phyloP scores from a whole-genome alignment of 1,140 invertebrate genomes.

The Cryptotermes secundus region DNA sequence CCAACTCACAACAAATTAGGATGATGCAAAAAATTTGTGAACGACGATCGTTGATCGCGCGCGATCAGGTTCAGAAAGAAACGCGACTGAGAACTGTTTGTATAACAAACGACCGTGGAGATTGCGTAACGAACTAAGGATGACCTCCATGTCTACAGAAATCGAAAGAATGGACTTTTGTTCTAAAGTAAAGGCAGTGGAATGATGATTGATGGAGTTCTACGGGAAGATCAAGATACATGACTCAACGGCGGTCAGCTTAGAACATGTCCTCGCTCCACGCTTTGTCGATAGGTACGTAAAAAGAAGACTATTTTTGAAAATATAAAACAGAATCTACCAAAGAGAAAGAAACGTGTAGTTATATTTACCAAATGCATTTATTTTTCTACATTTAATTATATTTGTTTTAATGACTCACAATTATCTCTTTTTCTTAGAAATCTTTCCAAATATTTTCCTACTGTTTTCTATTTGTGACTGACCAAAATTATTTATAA shows the following conservation, averaged over 20 bases:
- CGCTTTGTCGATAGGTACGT: conserved; percentile 23
- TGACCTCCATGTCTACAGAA: not conserved
- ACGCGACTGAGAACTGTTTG: not conserved
- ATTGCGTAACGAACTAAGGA: not conserved
- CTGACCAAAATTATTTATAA: conserved; percentile 28
- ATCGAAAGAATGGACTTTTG: conserved; percentile 1
- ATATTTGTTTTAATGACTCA: conserved; percentile 20
- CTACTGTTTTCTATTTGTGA: conserved; percentile 25
- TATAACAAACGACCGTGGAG: no score
- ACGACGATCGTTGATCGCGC: not conserved
- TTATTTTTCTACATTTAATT: conserved; percentile 12
- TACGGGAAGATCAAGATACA: conserved; percentile 22
- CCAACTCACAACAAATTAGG: conserved; percentile 31
- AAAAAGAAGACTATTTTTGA: not conserved
- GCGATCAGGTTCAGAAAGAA: not conserved
- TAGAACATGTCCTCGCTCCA: not conserved
- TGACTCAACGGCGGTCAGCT: not conserved
- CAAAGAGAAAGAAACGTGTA: not conserved
- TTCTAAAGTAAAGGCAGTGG: not conserved
- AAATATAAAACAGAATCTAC: not conserved
- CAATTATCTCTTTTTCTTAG: conserved; percentile 24
- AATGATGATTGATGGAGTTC: conserved; percentile 22
- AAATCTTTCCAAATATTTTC: conserved; percentile 22
- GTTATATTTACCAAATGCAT: not conserved
- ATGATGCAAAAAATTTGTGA: conserved; percentile 21